These are phyloP conservation scores for Sminthopsis crassicaudata DNA, from an alignment of 2,113 vertebrate species.

Conservation along the genomic window DNA sequence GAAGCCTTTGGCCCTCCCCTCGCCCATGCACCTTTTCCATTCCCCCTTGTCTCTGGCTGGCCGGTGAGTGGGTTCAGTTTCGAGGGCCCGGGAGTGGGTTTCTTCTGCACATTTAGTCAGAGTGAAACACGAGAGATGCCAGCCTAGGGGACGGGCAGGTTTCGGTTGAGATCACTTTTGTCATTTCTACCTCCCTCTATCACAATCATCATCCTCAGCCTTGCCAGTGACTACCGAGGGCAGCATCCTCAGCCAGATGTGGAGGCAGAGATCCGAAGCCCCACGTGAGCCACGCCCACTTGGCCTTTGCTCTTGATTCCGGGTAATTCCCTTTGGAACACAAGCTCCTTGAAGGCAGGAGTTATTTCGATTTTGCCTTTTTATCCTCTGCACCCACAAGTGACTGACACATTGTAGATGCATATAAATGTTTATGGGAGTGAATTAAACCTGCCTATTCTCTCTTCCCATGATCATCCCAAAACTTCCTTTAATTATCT, in stretches of 20 bases:
- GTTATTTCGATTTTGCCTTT: background rate
- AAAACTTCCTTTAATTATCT: background rate
- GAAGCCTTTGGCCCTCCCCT: background rate
- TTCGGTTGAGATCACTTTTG: constrained; percentile 55
- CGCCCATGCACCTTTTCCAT: background rate
- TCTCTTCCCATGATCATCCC: background rate
- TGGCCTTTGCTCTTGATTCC: background rate
- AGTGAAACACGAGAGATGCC: constrained; percentile 35
- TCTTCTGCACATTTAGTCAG: constrained; percentile 48
- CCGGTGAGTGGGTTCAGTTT: constrained; percentile 33
- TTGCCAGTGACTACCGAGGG: background rate
- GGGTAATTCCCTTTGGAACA: background rate
- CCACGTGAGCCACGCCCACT: background rate
- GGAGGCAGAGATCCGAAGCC: too few relatives aligned
- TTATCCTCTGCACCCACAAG: background rate
- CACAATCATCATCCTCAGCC: background rate
- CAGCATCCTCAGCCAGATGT: background rate
- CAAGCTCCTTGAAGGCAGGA: background rate
- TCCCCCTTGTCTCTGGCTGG: constrained; percentile 35
- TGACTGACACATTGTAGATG: background rate
- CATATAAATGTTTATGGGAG: background rate
- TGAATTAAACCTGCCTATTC: background rate
- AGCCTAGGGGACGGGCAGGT: constrained; percentile 38
- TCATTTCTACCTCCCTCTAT: background rate
- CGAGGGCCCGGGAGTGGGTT: constrained; percentile 50